Base-by-base conservation (phyloP, 1,140 invertebrate species). In the Onthophagus taurus region DNA sequence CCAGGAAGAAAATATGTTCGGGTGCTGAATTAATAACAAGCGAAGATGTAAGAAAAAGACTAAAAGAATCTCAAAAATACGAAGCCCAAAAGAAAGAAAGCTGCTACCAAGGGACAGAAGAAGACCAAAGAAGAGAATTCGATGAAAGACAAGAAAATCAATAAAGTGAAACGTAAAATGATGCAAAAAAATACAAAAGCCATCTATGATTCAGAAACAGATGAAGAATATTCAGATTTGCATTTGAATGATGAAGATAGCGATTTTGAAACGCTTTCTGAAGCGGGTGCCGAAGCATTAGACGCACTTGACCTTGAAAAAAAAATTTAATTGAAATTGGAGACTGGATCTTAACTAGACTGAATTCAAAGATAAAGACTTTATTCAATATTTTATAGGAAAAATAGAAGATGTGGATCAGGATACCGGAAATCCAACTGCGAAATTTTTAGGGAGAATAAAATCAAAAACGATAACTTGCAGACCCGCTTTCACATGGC, bases 101-200 rank as follows among this genome's bases (percentile, higher is more conserved):
- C 13, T 34, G 13, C 9, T 34, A 7, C 9, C 14, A 34, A 9
- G 13, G 31, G 14, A 14, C 9, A 34, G 8, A 34, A 9, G 31
- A 9, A 7, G 8, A 7, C 6, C 31, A 34, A 34, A 34, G 31
- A 16, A 34, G 8, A 6, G 9, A 14, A n/a, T 7, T 16, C 31
- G 13, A 34, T 13, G 6, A 34, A 34, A 34, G 31, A 16, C 31
- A 34, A 34, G 14, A 34, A 34, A 34, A 34, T 16, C 13, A 34
- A 13, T 34, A 7, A 13, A 34, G 8, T 9, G 8, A 34, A 16
- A 34, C 8, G 31, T 34, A 34, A 34, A 34, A n/a, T 8, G 24
- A 29, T 34, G 13, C 9, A 34, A n/a, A 26, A 7, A 26, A 7
- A 7, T 7, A 26, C 24, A 26, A 26, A 26, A 26, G 13, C 13